Evolutionary conservation across 2,797 vertebrate species (phyloP).

Genomic region (Cyprinella venusta): DNA sequence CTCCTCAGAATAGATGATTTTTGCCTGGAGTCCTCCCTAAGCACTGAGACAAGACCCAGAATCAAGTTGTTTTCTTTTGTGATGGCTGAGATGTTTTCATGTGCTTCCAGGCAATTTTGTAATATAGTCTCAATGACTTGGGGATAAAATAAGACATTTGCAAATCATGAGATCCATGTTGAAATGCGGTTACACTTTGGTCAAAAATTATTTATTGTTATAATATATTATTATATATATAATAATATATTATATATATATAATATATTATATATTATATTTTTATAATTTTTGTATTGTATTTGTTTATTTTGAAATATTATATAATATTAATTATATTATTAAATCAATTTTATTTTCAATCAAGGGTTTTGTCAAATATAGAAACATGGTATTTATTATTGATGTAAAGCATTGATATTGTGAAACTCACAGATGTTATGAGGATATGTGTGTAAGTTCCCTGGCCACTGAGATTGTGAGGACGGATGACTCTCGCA

Average conservation of each 20-base stretch:
- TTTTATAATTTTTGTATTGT: not conserved
- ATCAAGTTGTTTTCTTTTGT: constrained; percentile 52
- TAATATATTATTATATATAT: too few species aligned
- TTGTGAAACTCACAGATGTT: not conserved
- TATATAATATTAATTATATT: not conserved
- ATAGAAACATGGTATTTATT: not conserved
- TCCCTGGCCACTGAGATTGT: constrained; percentile 6
- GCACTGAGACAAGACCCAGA: constrained; percentile 29
- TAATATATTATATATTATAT: not conserved
- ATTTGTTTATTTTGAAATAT: not conserved
- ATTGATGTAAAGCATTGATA: not conserved
- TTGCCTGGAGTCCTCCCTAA: constrained; percentile 50
- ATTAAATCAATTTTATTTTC: not conserved
- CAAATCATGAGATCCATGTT: not conserved
- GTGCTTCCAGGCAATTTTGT: constrained; percentile 34
- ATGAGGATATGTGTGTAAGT: not conserved
- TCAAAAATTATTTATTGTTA: not conserved
- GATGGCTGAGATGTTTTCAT: constrained; percentile 35
- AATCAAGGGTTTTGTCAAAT: not conserved
- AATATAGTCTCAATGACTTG: constrained; percentile 19
- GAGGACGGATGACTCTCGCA: not conserved
- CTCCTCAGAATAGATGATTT: constrained; percentile 58
- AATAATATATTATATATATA: not conserved
- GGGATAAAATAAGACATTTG: not conserved
- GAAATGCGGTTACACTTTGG: not conserved